Conservation (phyloP, 2,888 invertebrate species). For the Nipponacmea schrenckii region DNA sequence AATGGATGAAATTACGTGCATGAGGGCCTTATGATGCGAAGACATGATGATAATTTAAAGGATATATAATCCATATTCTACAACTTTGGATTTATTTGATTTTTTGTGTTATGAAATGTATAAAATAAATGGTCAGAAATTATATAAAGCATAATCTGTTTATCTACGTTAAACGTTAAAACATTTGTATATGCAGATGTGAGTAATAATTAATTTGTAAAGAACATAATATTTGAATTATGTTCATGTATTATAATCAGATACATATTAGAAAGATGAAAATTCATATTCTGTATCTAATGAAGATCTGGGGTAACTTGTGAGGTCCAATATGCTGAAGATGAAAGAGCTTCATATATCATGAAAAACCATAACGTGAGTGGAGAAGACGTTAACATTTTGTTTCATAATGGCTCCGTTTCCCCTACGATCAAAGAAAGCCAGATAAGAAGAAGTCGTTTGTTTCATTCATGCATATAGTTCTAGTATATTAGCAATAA, state of each 20-base stretch:
- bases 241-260: no score
- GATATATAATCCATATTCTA: no score
- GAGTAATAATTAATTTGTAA: no score
- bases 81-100: no score
- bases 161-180: no score
- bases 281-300: no score
- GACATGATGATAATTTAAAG: not conserved
- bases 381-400: slow-evolving; percentile 2
- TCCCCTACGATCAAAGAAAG: slow-evolving; percentile 4
- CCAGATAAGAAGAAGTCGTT: slow-evolving; percentile 7
- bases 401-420: not conserved
- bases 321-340: not conserved
- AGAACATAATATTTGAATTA: no score
- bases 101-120: no score
- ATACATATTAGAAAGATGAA: no score
- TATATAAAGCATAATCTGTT: no score
- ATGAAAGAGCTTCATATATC: slow-evolving; percentile 3
- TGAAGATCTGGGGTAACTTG: not conserved
- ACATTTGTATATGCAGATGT: no score
- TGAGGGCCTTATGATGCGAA: not conserved
- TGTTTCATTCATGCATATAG: slow-evolving; percentile 4
- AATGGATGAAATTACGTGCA: not conserved
- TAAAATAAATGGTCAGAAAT: no score
- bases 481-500: slow-evolving; percentile 7
- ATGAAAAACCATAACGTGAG: slow-evolving; percentile 6